phyloP scores from a whole-genome alignment of 2,888 invertebrate species.

The Caenorhabditis uteleia region DNA sequence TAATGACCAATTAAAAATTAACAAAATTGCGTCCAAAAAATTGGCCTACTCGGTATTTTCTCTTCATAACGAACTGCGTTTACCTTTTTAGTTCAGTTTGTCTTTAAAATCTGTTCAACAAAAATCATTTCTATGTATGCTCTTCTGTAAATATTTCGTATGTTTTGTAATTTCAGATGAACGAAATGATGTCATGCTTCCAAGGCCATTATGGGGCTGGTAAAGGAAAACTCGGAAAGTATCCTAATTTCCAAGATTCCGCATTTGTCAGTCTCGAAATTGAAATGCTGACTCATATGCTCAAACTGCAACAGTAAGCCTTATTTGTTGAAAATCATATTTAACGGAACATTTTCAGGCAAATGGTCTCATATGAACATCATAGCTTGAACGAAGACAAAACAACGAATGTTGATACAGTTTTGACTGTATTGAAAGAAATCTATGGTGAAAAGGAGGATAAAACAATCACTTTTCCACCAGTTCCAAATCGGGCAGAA shows the following conservation, averaged over 20 bases:
- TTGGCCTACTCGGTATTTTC: no score
- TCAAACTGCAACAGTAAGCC: constrained; percentile 27
- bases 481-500: constrained; percentile 11
- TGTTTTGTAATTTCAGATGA: constrained; percentile 13
- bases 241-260: constrained; percentile 11
- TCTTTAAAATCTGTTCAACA: no score
- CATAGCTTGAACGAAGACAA: not conserved
- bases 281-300: constrained; percentile 32
- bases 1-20: no score
- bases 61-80: no score
- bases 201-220: constrained; percentile 6
- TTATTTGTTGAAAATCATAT: not conserved
- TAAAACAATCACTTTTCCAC: constrained; percentile 24
- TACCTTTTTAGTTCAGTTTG: no score
- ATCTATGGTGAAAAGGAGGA: constrained; percentile 21
- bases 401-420: no score
- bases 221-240: constrained; percentile 6
- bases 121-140: not conserved
- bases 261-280: constrained; percentile 17
- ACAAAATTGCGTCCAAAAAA: no score
- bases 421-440: constrained; percentile 5
- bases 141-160: not conserved
- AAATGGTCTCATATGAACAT: constrained; percentile 27
- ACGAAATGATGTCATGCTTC: constrained; percentile 22
- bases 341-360: constrained; percentile 7